Conservation (phyloP, 1,140 invertebrate genomes). For the Achroia grisella region DNA sequence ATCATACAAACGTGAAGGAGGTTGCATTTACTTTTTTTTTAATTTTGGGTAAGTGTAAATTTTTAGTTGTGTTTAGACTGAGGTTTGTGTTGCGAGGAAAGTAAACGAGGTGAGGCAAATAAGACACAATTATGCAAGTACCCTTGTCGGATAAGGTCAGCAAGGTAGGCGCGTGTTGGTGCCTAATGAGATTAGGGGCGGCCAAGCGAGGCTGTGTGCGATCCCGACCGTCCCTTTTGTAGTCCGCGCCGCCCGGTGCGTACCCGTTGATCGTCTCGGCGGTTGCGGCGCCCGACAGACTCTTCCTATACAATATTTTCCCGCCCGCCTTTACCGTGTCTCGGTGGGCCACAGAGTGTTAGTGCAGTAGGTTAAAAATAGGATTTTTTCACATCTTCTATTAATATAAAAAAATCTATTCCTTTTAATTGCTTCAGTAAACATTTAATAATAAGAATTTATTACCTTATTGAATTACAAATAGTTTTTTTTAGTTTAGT, state of each 20-base stretch:
- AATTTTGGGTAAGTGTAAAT: constrained; percentile 16
- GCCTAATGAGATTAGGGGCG: constrained; percentile 52
- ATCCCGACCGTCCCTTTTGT: constrained; percentile 15
- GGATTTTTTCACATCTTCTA: too few species aligned
- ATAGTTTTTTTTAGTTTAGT: constrained; percentile 2
- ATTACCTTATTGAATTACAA: background rate
- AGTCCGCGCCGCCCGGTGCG: constrained; percentile 4
- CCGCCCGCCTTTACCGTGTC: constrained; percentile 32
- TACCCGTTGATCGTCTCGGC: constrained; percentile 3
- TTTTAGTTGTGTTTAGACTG: constrained; percentile 2
- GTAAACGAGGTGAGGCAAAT: constrained; percentile 18
- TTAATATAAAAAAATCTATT: too few species aligned
- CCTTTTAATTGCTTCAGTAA: background rate
- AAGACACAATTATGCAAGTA: constrained; percentile 20
- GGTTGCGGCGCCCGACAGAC: constrained; percentile 12
- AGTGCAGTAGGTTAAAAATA: too few species aligned
- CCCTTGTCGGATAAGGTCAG: constrained; percentile 39
- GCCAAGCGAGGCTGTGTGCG: constrained; percentile 23
- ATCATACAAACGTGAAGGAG: constrained; percentile 7
- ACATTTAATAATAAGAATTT: background rate
- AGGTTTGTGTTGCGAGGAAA: constrained; percentile 10
- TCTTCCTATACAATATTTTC: constrained; percentile 26
- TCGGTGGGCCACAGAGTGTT: background rate
- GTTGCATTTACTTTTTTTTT: constrained; percentile 1
- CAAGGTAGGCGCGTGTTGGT: constrained; percentile 34